Evolutionary conservation across 2,113 vertebrate species (phyloP), one percentile per base, ranked within the genome.

Genomic region (Amphiprion percula): DNA sequence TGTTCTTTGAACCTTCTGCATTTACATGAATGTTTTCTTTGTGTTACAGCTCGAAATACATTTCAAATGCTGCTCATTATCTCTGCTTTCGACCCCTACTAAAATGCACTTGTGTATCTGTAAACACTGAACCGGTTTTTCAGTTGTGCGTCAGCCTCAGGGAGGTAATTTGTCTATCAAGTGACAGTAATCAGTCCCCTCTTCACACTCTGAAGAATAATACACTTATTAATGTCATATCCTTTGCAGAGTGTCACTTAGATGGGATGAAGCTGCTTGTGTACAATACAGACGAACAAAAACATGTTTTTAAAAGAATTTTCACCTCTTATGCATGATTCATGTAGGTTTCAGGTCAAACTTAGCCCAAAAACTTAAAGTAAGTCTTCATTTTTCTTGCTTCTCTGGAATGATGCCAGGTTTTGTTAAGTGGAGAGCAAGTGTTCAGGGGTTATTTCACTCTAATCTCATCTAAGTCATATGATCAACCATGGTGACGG

Each of bases 401-500:
- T 41, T 37, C 53, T 49, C 26, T 21, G 19, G 37, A 6, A 19
- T 44, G 12, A 37, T 33, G 56, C 26, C 47, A 21, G 1, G 19
- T 67, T 65, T 65, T 64, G 23, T 69, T 8, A 28, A 68, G 65
- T 46, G 50, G 5, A 12, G 28, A 55, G 17, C 52, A 66, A 63
- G 44, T 72, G 53, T 61, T 69, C 10, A 64, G 28, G 47, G 75
- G 61, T 59, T 69, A 74, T 72, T 81, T 71, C 79, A 55, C 70
- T 50, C 49, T 90, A 82, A 86, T 89, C 76, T 10, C 80, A 77
- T 87, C 68, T 44, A 39, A 85, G 89, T 92, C 91, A 93, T 88
- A 88, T 92, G 91, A 91, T 82, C 80, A 71, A 64, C 84, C 90
- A 82, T 84, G 61, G 77, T 30, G 46, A 73, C 90, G 86, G 85